Percentiles rank a stretch among this genome's conserved stretches.
Evolutionary conservation across 2,888 invertebrate species (phyloP).

Genomic region (Caenorhabditis sp.): DNA sequence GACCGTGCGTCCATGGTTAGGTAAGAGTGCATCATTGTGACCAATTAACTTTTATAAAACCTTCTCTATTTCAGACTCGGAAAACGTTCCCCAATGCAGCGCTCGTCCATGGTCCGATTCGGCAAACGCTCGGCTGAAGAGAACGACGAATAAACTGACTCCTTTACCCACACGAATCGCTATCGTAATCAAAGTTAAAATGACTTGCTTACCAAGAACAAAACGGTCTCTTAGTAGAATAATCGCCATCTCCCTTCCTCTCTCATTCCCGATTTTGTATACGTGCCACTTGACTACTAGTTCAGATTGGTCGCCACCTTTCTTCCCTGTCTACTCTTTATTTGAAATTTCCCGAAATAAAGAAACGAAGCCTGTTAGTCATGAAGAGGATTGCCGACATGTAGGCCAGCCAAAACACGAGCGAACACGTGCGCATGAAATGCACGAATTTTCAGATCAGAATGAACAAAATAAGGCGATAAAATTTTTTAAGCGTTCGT

Average conservation of each 20-base stretch:
- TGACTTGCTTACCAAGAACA: slow-evolving; percentile 34
- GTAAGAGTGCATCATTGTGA: too few relatives aligned
- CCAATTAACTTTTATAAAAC: too few relatives aligned
- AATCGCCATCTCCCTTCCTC: slow-evolving; percentile 1
- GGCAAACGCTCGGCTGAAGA: slow-evolving; percentile 45
- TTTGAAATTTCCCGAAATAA: slow-evolving; percentile 46
- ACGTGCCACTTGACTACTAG: slow-evolving; percentile 55
- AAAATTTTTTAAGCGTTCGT: slow-evolving; percentile 21
- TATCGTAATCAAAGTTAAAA: too few relatives aligned
- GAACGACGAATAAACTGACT: slow-evolving; percentile 15
- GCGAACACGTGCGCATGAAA: too few relatives aligned
- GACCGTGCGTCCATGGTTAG: slow-evolving; percentile 68
- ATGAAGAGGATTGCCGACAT: background rate
- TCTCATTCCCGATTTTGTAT: slow-evolving; percentile 12
- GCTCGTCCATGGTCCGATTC: slow-evolving; percentile 72
- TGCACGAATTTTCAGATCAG: too few relatives aligned
- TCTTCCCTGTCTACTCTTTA: slow-evolving; percentile 23
- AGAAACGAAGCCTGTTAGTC: slow-evolving; percentile 49
- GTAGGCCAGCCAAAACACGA: too few relatives aligned
- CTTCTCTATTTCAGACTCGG: slow-evolving; percentile 70
- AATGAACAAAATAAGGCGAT: slow-evolving; percentile 39
- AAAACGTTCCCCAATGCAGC: slow-evolving; percentile 72
- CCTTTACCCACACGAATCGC: background rate
- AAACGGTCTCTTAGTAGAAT: slow-evolving; percentile 46
- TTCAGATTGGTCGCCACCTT: slow-evolving; percentile 47